Conservation (phyloP, 2,797 vertebrate genomes). For the Simalia tracyae region DNA sequence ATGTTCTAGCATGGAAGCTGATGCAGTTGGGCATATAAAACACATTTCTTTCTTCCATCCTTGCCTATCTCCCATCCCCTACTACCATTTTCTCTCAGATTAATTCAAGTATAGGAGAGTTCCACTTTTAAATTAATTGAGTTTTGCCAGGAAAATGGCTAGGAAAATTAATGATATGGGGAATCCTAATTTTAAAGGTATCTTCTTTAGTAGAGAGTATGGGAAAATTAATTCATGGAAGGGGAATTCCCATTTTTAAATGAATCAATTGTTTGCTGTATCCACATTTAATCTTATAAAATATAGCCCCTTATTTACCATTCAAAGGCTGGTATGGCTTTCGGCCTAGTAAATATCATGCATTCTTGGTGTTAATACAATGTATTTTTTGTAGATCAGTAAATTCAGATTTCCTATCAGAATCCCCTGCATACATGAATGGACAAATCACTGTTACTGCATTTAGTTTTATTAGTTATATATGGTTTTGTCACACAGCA, state of each 20-base stretch:
- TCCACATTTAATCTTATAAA: neutral
- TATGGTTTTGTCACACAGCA: slow-evolving; percentile 7
- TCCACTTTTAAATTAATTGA: neutral
- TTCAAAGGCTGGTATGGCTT: neutral
- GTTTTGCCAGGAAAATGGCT: neutral
- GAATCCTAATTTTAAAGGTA: neutral
- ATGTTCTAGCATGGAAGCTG: too few species aligned
- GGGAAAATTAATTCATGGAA: neutral
- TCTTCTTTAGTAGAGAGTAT: neutral
- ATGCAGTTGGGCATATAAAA: too few species aligned
- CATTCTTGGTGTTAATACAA: neutral
- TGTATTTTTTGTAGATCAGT: neutral
- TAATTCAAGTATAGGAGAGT: neutral
- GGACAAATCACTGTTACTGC: neutral
- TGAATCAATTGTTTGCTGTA: neutral
- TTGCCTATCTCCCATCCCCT: too few species aligned
- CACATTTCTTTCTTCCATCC: too few species aligned
- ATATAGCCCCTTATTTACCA: neutral
- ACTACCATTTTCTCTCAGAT: too few species aligned
- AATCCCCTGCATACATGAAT: neutral
- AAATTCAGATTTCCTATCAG: slow-evolving; percentile 1
- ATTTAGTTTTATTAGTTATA: slow-evolving; percentile 19
- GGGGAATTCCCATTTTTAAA: neutral
- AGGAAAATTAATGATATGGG: neutral
- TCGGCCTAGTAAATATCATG: neutral